These are phyloP conservation scores for Brienomyrus longianalis DNA, from an alignment of 2,113 vertebrate species.

Conservation along the genomic window DNA sequence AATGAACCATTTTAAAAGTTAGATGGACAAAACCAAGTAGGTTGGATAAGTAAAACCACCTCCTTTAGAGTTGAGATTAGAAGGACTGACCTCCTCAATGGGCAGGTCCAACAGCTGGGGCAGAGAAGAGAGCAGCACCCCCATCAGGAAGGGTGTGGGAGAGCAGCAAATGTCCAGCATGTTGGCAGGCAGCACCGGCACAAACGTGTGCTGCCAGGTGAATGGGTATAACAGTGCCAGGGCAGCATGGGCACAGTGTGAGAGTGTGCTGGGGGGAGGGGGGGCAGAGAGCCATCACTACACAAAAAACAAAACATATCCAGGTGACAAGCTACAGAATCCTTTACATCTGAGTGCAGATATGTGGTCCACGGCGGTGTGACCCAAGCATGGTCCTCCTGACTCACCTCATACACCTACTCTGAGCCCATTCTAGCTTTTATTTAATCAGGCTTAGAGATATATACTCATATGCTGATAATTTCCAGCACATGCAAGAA, in stretches of 20 bases:
- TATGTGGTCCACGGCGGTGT: not conserved
- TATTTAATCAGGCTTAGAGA: not conserved
- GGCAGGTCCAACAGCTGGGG: slow-evolving; percentile 84
- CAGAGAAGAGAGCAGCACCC: slow-evolving; percentile 81
- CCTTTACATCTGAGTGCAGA: not conserved
- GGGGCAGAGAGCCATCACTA: not conserved
- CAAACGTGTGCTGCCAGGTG: slow-evolving; percentile 97
- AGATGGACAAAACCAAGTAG: not conserved
- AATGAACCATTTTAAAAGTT: not conserved
- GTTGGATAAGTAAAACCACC: not conserved
- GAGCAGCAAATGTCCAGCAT: slow-evolving; percentile 98
- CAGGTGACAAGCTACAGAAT: not conserved
- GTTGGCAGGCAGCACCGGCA: slow-evolving; percentile 83
- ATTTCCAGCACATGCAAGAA: not conserved
- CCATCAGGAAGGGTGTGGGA: slow-evolving; percentile 91
- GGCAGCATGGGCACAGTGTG: slow-evolving; percentile 83
- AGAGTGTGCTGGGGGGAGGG: slow-evolving; percentile 69
- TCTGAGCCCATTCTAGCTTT: not conserved
- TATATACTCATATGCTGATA: not conserved
- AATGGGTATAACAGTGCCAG: slow-evolving; percentile 91
- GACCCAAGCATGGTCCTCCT: not conserved
- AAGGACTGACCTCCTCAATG: slow-evolving; percentile 79
- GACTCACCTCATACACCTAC: not conserved
- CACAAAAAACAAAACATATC: not conserved
- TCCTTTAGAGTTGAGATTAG: no score